Evolutionary conservation across 2,113 vertebrate genomes (phyloP).

Genomic region (Lipotes vexillifer): DNA sequence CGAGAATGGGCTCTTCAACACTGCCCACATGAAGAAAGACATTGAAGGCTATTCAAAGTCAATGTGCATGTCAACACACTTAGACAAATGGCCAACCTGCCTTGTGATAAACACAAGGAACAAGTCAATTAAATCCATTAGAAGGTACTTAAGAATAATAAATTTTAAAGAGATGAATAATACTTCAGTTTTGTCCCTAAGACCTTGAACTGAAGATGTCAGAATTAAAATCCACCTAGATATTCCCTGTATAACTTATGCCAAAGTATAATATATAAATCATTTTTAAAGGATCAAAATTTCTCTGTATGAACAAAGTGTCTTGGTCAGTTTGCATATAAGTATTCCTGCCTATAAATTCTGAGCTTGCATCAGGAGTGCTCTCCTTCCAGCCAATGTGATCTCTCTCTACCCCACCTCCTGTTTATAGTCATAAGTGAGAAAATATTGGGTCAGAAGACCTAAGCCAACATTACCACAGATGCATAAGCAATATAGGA

Average conservation of each 20-base stretch:
- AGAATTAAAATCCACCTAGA: neutral
- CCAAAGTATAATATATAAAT: neutral
- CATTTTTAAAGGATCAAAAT: neutral
- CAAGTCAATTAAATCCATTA: slow-evolving; percentile 48
- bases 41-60: slow-evolving; percentile 30
- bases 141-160: slow-evolving; percentile 11
- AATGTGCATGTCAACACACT: neutral
- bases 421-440: neutral
- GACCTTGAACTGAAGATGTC: neutral
- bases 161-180: slow-evolving; percentile 19
- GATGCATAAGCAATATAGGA: neutral
- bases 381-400: neutral
- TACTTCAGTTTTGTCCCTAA: neutral
- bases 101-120: slow-evolving; percentile 8
- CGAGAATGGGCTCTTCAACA: neutral
- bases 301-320: neutral
- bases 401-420: fast-evolving
- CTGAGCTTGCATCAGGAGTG: neutral
- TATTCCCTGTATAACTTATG: neutral
- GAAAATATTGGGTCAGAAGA: neutral
- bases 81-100: neutral
- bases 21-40: neutral
- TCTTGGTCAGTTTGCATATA: neutral
- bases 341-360: neutral
- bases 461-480: neutral